Evolutionary conservation across 2,113 vertebrate species (phyloP).

Genomic region (Ploceus nigricollis): DNA sequence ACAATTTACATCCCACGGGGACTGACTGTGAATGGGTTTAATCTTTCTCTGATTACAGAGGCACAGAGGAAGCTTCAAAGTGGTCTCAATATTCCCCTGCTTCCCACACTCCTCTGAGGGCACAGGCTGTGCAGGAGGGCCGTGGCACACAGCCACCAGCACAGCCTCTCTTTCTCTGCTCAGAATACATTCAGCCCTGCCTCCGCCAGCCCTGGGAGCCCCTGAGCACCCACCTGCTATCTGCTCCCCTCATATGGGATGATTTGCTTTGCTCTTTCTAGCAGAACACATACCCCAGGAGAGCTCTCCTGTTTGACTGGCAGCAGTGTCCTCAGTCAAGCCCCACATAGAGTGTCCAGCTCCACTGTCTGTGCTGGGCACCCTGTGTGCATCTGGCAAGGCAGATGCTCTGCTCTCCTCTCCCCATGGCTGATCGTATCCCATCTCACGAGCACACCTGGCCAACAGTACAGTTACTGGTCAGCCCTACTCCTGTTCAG

Average conservation of each 20-base stretch:
- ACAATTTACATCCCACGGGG: neutral
- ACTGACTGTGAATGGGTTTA: neutral
- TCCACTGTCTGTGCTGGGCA: neutral
- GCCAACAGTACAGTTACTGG: neutral
- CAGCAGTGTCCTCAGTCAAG: neutral
- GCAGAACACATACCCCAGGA: neutral
- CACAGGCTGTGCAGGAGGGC: accelerated
- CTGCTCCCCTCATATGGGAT: accelerated
- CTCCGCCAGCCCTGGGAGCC: neutral
- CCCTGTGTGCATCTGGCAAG: neutral
- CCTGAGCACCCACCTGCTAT: neutral
- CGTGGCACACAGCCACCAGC: neutral
- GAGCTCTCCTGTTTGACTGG: neutral
- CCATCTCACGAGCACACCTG: neutral
- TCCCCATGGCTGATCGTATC: neutral
- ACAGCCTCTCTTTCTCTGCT: neutral
- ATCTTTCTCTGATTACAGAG: neutral
- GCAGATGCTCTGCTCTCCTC: neutral
- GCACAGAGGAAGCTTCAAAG: neutral
- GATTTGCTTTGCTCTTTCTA: neutral
- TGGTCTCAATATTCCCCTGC: neutral
- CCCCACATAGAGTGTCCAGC: neutral
- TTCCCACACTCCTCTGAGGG: neutral
- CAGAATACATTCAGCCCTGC: neutral
- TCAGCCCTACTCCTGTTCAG: neutral